Evolutionary conservation across 2,797 vertebrate species (phyloP), one percentile per base, ranked within the genome.

Genomic region (Manis crassicaudata): DNA sequence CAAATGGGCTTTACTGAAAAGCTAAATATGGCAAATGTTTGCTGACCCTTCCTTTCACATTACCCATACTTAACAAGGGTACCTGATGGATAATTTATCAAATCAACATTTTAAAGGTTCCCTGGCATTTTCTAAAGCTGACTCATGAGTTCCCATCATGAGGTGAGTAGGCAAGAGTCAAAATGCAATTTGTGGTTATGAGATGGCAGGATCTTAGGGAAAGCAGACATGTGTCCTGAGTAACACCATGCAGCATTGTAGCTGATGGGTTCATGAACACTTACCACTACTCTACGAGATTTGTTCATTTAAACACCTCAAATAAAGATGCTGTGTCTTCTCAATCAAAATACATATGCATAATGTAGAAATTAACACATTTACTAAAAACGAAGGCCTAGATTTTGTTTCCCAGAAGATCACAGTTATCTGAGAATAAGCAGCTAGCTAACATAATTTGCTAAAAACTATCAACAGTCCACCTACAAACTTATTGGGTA

Each of bases 291-390:
- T 76, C 18, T 76, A 9, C 1, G 65, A 79, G 32, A 84, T 68
- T 6, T 83, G 13, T 13, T 97, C 92, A 75, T 6, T 89, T 84
- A 89, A 93, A 73, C 29, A 62, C 16, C 65, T 76, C 68, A 82
- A 63, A 88, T 50, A 79, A 82, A 88, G 52, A 54, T 37, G 60
- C 23, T 88, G 72, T 62, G 73, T n/a, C 3, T 21, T 83, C 52
- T 85, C 76, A 58, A 70, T 67, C 46, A 72, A 94, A 96, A 92
- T 27, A 76, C 84, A 81, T 27, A 65, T 4, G 12, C 27, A 54
- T 3, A 18, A 43, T 50, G 25, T 65, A 79, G 94, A 95, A 79
- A 62, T 46, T 40, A 40, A 52, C 32, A 79, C 17, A 72, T 13
- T 52, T 67, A 85, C 3, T 75, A 32, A 88, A 90, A 96, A 85